Base-by-base conservation (phyloP, 1,140 invertebrate species). In the Coptotermes formosanus region DNA sequence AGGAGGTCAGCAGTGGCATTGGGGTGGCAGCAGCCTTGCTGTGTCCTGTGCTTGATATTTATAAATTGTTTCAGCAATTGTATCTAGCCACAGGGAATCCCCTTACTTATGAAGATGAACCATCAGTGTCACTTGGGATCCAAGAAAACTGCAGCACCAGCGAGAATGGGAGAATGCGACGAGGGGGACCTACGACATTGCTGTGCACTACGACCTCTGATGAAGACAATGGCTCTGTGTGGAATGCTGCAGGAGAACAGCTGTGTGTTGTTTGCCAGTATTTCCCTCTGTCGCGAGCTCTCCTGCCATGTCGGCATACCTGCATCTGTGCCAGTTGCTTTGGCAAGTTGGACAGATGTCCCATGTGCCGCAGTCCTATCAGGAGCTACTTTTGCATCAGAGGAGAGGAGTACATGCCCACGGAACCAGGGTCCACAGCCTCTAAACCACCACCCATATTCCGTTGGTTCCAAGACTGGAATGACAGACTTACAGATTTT, bases 271-370 rank as follows among this genome's bases (percentile, higher is more conserved):
- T 97, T 85, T 97, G 96, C 90, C 95, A 96, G 88, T 94, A 93
- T 87, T 94, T 93, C 88, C 95, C 94, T 4, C 91, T 96, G 43
- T 96, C 95, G 3, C 92, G 95, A 85, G 96, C 95, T n/a, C 91
- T 97, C 44, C 91, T 97, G 87, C 96, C 96, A 0, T 97, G 96
- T 91, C 90, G 94, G 32, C 96, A 97, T 90, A 96, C 96, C 2
- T 97, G 96, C 88, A 94, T 97, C n/a, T 97, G 96, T 91, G 94
- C 94, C 48, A 92, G 93, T 25, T 96, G 95, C 89, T 95, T 96
- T 89, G 92, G 93, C 59, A 95, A 94, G 89, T 90, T 96, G 81
- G 95, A 96, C 88, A 93, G 94, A 59, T 97, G 96, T 90, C 96
- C 96, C 12, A 96, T 97, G 92, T 97, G 96, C 90, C 92, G 96